Base-by-base conservation (phyloP, 2,888 invertebrate genomes). In the Hoplodrina ambigua region DNA sequence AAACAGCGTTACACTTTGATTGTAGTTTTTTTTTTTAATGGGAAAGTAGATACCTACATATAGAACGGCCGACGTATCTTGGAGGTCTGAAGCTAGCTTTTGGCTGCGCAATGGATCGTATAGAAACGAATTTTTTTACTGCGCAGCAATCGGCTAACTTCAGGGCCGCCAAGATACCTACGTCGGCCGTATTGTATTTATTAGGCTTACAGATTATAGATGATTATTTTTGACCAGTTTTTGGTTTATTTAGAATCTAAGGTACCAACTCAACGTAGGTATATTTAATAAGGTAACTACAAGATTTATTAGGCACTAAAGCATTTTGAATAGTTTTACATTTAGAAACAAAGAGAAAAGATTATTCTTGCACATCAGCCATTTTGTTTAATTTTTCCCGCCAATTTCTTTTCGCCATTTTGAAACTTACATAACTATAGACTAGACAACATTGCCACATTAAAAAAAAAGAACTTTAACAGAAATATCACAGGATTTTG, bases 401-500 rank as follows among this genome's bases (percentile, higher is more conserved):
- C 56, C 57, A 44, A n/a, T 49, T 59, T 41, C n/a, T 7, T 15
- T 30, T 3, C 33, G 25, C 50, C 37, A 46, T 59, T 50, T 70
- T 52, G 1, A 17, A 41, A 54, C 37, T 19, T 41, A 25, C 30
- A 33, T 4, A 6, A 70, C 1, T 41, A 64, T 0, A 57, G n/a
- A 64, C 64, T 57, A 60, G 15, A 78, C 61, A 65, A 78, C 61
- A 74, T 55, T 74, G 44, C 46, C 56, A 70, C n/a, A 41, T 37
- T 8, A 41, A 15, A 53, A 67, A 56, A 41, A 64, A 75, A 15
- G 49, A 50, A 61, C 30, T 56, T 53, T 53, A 77, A 78, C 75
- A 61, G 49, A 76, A 70, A 58, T 78, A 80, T 81, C 81, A 80
- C 81, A 80, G 81, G 68, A 68, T 79, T 80, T 79, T 66, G 30